These are phyloP conservation scores for Ivindomyrus marchei DNA, from an alignment of 2,113 vertebrate species.

Conservation along the genomic window DNA sequence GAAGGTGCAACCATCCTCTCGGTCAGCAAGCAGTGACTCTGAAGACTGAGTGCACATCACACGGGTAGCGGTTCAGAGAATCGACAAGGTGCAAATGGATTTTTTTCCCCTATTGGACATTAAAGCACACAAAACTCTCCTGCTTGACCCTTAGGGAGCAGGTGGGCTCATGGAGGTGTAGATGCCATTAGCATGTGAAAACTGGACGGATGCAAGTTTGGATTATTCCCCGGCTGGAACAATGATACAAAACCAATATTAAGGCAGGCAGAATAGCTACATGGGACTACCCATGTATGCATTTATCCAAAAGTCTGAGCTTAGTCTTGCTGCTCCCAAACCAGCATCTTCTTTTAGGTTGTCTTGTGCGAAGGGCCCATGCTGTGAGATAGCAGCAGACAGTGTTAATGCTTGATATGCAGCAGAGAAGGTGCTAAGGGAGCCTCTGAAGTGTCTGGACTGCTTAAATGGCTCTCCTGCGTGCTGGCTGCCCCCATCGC, in stretches of 20 bases:
- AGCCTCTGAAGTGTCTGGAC: neutral
- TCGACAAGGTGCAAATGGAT: constrained; percentile 3
- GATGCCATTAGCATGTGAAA: neutral
- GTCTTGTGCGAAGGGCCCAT: neutral
- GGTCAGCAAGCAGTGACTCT: neutral
- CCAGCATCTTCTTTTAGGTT: neutral
- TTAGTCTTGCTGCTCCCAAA: neutral
- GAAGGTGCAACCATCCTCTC: neutral
- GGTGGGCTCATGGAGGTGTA: neutral
- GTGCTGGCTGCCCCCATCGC: neutral
- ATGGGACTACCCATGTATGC: neutral
- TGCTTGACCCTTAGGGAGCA: neutral
- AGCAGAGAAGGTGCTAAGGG: neutral
- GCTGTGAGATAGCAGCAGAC: neutral
- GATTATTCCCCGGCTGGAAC: neutral
- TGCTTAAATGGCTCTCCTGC: neutral
- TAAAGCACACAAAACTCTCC: neutral
- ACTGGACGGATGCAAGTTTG: neutral
- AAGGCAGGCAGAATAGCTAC: neutral
- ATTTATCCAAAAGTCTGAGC: neutral
- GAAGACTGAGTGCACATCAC: neutral
- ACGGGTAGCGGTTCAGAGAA: neutral
- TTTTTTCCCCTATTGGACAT: neutral
- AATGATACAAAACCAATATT: neutral
- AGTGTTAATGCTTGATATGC: neutral